phyloP scores from a whole-genome alignment of 2,113 vertebrate species.

The Muntiacus muntjak region DNA sequence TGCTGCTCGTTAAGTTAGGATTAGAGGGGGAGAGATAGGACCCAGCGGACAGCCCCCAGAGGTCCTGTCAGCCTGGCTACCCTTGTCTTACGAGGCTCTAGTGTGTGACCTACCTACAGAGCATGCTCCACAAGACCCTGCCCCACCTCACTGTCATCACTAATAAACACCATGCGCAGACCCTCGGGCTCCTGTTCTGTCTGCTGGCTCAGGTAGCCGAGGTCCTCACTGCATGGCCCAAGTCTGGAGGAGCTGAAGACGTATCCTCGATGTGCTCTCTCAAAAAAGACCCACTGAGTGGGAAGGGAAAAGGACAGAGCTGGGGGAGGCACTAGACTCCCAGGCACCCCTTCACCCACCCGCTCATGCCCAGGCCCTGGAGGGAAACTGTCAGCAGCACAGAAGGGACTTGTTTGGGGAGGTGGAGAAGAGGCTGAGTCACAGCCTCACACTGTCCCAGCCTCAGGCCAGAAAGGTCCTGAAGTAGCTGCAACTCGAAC shows the following conservation, averaged over 20 bases:
- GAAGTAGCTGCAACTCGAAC: not conserved
- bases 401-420: not conserved
- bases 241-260: not conserved
- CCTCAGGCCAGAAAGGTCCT: not conserved
- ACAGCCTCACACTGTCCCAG: not conserved
- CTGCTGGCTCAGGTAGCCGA: not conserved
- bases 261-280: not conserved
- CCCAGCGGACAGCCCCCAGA: not conserved
- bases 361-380: not conserved
- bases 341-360: no score
- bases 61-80: not conserved
- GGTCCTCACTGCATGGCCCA: not conserved
- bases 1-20: conserved; percentile 58
- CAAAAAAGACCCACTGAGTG: not conserved
- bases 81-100: conserved; percentile 51
- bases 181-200: conserved; percentile 11
- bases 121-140: conserved; percentile 63
- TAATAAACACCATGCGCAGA: conserved; percentile 68
- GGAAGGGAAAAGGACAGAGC: not conserved
- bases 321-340: not conserved
- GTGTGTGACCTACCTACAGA: conserved; percentile 63
- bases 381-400: not conserved
- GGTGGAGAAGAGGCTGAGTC: not conserved
- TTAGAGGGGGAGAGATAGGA: conserved; percentile 28
- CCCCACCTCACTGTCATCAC: conserved; percentile 54